phyloP scores from a whole-genome alignment of 1,140 invertebrate species.

The Battus philenor region DNA sequence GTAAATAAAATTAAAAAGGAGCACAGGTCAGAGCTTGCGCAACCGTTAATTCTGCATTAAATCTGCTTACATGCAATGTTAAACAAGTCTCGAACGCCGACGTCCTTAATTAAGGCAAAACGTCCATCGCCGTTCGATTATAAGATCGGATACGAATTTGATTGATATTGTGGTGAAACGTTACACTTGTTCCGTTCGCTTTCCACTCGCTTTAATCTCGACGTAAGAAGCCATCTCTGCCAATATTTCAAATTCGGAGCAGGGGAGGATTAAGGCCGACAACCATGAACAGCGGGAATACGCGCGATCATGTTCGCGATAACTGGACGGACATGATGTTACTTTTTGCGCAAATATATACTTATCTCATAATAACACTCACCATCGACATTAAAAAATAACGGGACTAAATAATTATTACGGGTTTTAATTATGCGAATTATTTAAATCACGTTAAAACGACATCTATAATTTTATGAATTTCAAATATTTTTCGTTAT shows the following conservation, averaged over 20 bases:
- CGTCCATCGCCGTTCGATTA: constrained; percentile 41
- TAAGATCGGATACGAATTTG: constrained; percentile 55
- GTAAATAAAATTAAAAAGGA: constrained; percentile 7
- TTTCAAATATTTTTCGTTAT: no score
- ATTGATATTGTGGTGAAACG: constrained; percentile 53
- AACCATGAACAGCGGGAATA: constrained; percentile 29
- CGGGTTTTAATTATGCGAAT: no score
- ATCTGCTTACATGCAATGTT: constrained; percentile 20
- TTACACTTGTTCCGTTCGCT: constrained; percentile 29
- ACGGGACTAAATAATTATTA: no score
- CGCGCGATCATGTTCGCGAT: constrained; percentile 19
- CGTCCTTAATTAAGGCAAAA: constrained; percentile 49
- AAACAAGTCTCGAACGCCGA: constrained; percentile 23
- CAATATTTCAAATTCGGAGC: constrained; percentile 35
- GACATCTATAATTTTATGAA: no score
- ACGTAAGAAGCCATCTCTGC: constrained; percentile 26
- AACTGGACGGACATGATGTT: constrained; percentile 18
- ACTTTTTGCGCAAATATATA: constrained; percentile 13
- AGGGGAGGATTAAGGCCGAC: constrained; percentile 40
- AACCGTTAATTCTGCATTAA: constrained; percentile 21
- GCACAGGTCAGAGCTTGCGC: constrained; percentile 6
- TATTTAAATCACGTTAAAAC: no score
- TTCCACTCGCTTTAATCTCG: constrained; percentile 29
- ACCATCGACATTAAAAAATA: constrained; percentile 7
- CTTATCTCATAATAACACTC: constrained; percentile 2